phyloP scores from a whole-genome alignment of 2,113 vertebrate species.

The Cyrtonyx montezumae region DNA sequence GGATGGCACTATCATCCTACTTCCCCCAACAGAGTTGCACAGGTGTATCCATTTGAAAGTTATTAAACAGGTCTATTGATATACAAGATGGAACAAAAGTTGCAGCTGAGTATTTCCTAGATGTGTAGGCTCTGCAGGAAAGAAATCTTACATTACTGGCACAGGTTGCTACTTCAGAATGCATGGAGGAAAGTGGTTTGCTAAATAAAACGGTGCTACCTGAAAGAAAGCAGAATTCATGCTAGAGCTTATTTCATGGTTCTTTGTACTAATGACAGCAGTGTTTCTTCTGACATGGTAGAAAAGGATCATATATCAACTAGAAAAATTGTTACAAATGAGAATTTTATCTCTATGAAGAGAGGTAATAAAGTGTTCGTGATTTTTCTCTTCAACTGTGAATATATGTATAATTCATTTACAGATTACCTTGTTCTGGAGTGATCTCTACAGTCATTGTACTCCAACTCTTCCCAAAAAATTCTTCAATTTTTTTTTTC shows the following conservation, averaged over 20 bases:
- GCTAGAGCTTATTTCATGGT: background rate
- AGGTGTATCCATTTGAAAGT: slow-evolving; percentile 23
- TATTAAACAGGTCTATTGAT: slow-evolving; percentile 22
- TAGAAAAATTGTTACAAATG: slow-evolving; percentile 34
- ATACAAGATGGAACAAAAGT: slow-evolving; percentile 26
- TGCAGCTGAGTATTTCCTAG: slow-evolving; percentile 19
- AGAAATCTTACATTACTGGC: slow-evolving; percentile 13
- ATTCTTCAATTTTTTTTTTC: background rate
- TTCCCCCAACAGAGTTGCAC: background rate
- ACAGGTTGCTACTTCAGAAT: background rate
- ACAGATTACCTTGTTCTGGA: background rate
- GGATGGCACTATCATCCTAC: background rate
- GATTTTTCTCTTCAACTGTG: background rate
- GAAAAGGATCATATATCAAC: background rate
- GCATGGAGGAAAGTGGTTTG: background rate
- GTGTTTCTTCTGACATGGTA: background rate
- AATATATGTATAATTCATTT: background rate
- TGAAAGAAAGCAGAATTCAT: background rate
- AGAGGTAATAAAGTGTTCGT: slow-evolving; percentile 23
- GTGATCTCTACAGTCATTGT: background rate
- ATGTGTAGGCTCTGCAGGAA: background rate
- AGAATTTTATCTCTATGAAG: slow-evolving; percentile 30
- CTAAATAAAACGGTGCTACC: background rate
- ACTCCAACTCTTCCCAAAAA: slow-evolving; percentile 13
- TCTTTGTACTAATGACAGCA: background rate